A percentile compares a stretch with the other conserved stretches of the same genome.
Conservation (phyloP, 2,888 invertebrate genomes). For the Dynastes maya region DNA sequence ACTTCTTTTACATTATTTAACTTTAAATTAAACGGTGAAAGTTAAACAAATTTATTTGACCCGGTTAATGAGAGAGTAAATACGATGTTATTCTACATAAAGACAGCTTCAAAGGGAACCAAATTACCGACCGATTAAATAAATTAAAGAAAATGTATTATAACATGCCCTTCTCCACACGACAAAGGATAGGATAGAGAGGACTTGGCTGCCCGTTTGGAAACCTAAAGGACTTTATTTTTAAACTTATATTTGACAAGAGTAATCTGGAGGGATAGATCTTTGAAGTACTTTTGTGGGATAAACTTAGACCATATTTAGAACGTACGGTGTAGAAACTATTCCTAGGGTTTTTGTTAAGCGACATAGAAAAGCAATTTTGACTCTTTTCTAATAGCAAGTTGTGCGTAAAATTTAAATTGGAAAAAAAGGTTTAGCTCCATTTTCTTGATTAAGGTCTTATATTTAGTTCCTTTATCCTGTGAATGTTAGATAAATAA, state of each 20-base stretch:
- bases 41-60: constrained; percentile 20
- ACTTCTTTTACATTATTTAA: constrained; percentile 25
- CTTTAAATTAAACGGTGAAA: constrained; percentile 28
- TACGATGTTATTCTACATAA: constrained; percentile 3
- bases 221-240: neutral
- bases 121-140: constrained; percentile 19
- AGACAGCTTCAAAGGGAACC: constrained; percentile 4
- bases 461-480: too few species aligned
- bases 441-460: too few species aligned
- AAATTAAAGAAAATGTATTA: constrained; percentile 29
- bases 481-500: too few species aligned
- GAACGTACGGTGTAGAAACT: neutral
- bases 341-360: constrained; percentile 5
- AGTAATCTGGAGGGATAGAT: constrained; percentile 5
- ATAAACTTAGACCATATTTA: constrained; percentile 12
- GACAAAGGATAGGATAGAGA: neutral
- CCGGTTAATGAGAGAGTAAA: neutral
- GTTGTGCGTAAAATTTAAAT: too few species aligned
- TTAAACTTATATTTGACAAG: constrained; percentile 19
- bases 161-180: neutral
- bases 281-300: constrained; percentile 6
- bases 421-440: too few species aligned
- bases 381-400: neutral
- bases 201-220: neutral
- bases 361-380: constrained; percentile 12